Conservation (phyloP, 2,888 invertebrate species). For the Dynastes hyllus region DNA sequence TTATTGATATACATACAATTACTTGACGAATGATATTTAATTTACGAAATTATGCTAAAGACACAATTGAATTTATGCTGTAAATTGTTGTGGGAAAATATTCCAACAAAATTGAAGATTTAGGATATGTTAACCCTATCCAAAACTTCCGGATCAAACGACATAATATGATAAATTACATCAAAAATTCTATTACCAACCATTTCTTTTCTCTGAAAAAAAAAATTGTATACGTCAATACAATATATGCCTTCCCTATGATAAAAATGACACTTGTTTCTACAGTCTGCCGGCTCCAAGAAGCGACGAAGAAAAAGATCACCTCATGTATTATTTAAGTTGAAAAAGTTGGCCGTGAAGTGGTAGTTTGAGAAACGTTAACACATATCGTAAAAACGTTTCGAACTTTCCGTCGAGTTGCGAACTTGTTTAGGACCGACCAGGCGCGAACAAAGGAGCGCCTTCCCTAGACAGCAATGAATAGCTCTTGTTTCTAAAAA, state of each 20-base stretch:
- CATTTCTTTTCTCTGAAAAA: neutral
- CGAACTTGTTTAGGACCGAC: slow-evolving; percentile 37
- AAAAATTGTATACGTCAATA: neutral
- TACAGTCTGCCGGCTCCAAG: neutral
- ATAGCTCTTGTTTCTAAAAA: slow-evolving; percentile 36
- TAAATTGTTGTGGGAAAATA: too few relatives aligned
- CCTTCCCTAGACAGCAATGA: slow-evolving; percentile 37
- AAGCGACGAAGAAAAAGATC: slow-evolving; percentile 12
- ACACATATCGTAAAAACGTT: slow-evolving; percentile 37
- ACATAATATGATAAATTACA: neutral
- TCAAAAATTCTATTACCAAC: neutral
- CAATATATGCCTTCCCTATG: neutral
- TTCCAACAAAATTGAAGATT: neutral
- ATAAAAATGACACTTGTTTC: slow-evolving; percentile 29
- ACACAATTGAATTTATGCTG: too few relatives aligned
- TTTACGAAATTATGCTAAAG: too few relatives aligned
- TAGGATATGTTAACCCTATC: neutral
- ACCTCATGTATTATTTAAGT: slow-evolving; percentile 36
- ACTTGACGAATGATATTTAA: too few relatives aligned
- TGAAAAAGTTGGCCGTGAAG: slow-evolving; percentile 38
- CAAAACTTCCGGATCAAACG: neutral
- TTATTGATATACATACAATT: too few relatives aligned
- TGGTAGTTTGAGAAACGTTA: slow-evolving; percentile 38
- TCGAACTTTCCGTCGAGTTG: slow-evolving; percentile 28
- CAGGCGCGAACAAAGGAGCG: slow-evolving; percentile 23